These are phyloP conservation scores for Pseudopodoces humilis DNA, from an alignment of 2,113 vertebrate species.

Conservation along the genomic window DNA sequence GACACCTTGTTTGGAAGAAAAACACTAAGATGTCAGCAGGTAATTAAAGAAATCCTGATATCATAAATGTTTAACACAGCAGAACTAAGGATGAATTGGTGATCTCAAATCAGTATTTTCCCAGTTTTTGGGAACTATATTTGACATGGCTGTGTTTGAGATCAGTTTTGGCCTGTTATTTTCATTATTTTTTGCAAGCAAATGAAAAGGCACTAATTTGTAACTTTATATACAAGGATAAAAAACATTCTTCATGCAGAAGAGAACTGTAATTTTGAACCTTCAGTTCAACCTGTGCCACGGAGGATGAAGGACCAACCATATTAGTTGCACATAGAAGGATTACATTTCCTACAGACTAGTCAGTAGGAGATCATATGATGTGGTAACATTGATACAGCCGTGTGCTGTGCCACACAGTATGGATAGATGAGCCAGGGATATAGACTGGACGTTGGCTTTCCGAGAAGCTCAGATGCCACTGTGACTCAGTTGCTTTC, in stretches of 20 bases:
- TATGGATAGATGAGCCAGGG: not conserved
- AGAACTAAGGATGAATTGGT: not conserved
- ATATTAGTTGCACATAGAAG: not conserved
- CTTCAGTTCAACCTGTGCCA: not conserved
- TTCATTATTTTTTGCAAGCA: not conserved
- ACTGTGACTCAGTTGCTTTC: slow-evolving; percentile 16
- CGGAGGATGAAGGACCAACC: not conserved
- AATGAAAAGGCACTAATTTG: not conserved
- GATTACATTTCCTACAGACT: not conserved
- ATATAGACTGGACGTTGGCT: not conserved
- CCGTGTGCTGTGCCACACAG: not conserved
- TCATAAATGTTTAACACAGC: not conserved
- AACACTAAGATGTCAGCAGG: not conserved
- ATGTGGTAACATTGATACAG: not conserved
- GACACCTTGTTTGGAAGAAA: not conserved
- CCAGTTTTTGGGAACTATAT: not conserved
- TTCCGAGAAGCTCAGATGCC: not conserved
- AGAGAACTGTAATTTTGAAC: not conserved
- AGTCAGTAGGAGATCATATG: not conserved
- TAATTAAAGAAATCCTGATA: not conserved
- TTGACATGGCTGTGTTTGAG: not conserved
- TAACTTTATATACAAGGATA: not conserved
- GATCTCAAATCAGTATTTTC: not conserved
- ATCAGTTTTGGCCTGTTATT: not conserved
- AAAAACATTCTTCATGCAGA: not conserved